phyloP scores from a whole-genome alignment of 2,113 vertebrate species.

The Sisor rabdophorus region DNA sequence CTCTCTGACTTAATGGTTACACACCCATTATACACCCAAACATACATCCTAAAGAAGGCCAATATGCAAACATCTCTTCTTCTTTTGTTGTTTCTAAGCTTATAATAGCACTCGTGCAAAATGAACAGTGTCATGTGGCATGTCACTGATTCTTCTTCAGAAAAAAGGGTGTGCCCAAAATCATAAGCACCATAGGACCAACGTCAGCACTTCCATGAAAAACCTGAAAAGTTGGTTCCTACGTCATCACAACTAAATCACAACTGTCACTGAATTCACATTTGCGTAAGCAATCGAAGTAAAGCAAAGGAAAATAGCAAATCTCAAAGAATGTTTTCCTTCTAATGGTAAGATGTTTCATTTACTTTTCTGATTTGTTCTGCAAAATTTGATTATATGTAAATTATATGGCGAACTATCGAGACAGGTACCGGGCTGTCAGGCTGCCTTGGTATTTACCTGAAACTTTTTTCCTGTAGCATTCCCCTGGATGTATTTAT shows the following conservation, averaged over 20 bases:
- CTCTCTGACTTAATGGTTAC: neutral
- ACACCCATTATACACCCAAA: neutral
- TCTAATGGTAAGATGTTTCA: constrained; percentile 40
- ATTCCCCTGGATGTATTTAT: neutral
- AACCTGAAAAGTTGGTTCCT: constrained; percentile 68
- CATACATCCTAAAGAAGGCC: neutral
- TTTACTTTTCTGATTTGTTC: neutral
- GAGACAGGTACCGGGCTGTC: neutral
- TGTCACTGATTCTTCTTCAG: constrained; percentile 48
- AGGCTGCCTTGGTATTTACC: neutral
- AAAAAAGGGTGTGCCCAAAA: constrained; percentile 58
- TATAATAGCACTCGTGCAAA: constrained; percentile 38
- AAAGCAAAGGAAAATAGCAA: neutral
- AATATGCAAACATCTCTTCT: neutral
- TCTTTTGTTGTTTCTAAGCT: constrained; percentile 19
- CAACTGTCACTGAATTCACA: constrained; percentile 1
- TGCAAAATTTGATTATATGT: too few relatives aligned
- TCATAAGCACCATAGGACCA: constrained; percentile 49
- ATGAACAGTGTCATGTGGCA: neutral
- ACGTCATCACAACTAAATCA: constrained; percentile 49
- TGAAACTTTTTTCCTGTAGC: neutral
- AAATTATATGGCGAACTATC: too few relatives aligned
- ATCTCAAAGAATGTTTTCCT: neutral
- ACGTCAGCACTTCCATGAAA: constrained; percentile 55
- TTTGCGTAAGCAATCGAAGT: neutral